A percentile compares a stretch with the other conserved stretches of the same genome.
These are phyloP conservation scores for Cecropterus lyciades DNA, from an alignment of 1,140 invertebrate species.

Conservation along the genomic window DNA sequence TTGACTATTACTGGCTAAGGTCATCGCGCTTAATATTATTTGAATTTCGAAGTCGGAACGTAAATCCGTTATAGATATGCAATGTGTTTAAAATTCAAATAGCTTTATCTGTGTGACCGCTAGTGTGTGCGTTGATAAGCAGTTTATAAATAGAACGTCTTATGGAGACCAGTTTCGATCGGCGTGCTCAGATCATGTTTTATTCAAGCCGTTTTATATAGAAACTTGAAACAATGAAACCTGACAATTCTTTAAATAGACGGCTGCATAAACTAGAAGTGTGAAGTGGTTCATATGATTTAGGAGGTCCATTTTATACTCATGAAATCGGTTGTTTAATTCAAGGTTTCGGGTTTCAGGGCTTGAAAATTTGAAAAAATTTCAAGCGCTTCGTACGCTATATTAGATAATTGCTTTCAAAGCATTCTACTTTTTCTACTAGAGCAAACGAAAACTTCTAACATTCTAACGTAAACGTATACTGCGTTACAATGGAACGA, in stretches of 20 bases:
- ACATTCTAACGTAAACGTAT: too few species aligned
- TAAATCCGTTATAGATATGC: not conserved
- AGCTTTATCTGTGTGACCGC: slow-evolving; percentile 29
- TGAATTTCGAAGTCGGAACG: not conserved
- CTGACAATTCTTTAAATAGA: slow-evolving; percentile 15
- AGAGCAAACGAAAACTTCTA: too few species aligned
- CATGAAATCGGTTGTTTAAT: too few species aligned
- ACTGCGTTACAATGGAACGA: too few species aligned
- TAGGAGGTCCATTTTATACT: too few species aligned
- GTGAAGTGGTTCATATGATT: not conserved
- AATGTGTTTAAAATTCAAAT: slow-evolving; percentile 25
- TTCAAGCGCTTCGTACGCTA: too few species aligned
- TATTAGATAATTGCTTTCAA: too few species aligned
- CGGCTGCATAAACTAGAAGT: not conserved
- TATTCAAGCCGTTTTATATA: slow-evolving; percentile 24
- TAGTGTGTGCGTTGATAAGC: slow-evolving; percentile 20
- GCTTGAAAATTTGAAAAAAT: too few species aligned
- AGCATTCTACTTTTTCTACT: too few species aligned
- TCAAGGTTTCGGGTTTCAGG: too few species aligned
- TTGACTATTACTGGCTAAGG: too few species aligned
- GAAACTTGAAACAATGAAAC: slow-evolving; percentile 24
- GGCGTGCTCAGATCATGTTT: slow-evolving; percentile 19
- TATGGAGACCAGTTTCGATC: slow-evolving; percentile 29
- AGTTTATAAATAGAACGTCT: slow-evolving; percentile 33
- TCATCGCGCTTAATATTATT: too few species aligned